Base-by-base conservation (phyloP, 2,888 invertebrate species). In the Tenthredo distinguenda region DNA sequence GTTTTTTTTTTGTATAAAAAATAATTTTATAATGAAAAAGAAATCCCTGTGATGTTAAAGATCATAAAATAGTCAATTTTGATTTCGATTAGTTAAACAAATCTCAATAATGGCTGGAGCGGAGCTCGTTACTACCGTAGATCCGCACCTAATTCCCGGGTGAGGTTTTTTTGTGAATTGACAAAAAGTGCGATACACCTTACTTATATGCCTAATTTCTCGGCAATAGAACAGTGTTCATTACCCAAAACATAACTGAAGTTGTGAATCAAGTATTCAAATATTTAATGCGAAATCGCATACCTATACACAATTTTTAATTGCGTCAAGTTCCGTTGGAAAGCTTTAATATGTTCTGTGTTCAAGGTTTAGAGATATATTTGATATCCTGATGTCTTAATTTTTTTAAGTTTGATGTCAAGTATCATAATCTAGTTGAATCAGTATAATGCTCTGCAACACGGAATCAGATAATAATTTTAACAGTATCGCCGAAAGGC, bases 141-240 rank as follows among this genome's bases (percentile, higher is more conserved):
- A 96, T 90, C 97, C 97, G 0, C 96, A 97, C 93, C 96, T 96
- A 87, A 95, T 97, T 87, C 97, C 97, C 77, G 97, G 97, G 96
- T 97, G 94, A 94, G 94, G 92, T 77, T 1, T 81, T n/a, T 15
- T 50, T n/a, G 77, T n/a, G 12, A 21, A 21, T 21, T 74, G 21
- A 26, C n/a, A 4, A 12, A 0, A 47, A 47, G 76, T 40, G 34
- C 68, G 15, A 34, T 47, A 47, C 10, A 12, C 10, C 10, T 2
- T 47, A 47, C 0, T 12, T 10, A 31, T 34, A 31, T 68, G 21
- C 34, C 18, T 5, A 55, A n/a, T 55, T 55, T n/a, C n/a, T 55
- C n/a, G 18, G 0, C 6, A 55, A n/a, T 55, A 55, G 5, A 26
- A 26, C 26, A 26, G 62, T 62, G 10, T 62, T 62, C 0, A 26